Evolutionary conservation across 2,888 invertebrate species (phyloP), one percentile per base, ranked within the genome.

Genomic region (Bellardia pandia): DNA sequence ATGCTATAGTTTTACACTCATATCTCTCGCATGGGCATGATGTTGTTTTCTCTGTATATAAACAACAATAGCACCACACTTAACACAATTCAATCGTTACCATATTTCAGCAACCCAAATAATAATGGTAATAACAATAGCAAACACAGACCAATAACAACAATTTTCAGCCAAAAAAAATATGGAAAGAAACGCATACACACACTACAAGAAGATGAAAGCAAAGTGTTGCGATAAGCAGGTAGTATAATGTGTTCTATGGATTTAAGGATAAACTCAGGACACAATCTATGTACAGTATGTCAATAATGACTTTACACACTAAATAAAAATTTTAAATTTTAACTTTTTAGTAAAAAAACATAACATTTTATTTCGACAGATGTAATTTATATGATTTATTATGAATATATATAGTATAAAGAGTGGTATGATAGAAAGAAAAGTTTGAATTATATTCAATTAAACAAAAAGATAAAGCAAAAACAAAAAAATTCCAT

Each of bases 191-290:
- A 37, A 48, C 16, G 60, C n/a, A 45, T 30, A 66, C 16, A 33
- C 53, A 30, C 37, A 60, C 48, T 14, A 16, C 2, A 30, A 42
- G 6, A 42, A 9, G 14, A 45, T 56, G 2, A 48, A 16, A 77
- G 9, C 1, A 72, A 33, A 68, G 40, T 16, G 33, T 14, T 48
- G 42, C 11, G 23, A 42, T 6, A 30, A 30, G n/a, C 81, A 86
- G 83, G 85, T 81, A 81, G 66, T 62, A 66, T 76, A n/a, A 23
- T n/a, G 8, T 8, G 11, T 0, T 14, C 4, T 62, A 64, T n/a
- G 48, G 23, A 80, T 30, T 45, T 48, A 45, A 62, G 45, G 51
- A 53, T 6, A 62, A 33, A 16, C 16, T n/a, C 9, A 45, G 66
- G 33, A 68, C 40, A 77, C 51, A 56, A 69, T 45, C 1, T 2